Evolutionary conservation across 53 echinoderm and acorn worm species (phyloP).

Genomic region (Crossaster papposus): DNA sequence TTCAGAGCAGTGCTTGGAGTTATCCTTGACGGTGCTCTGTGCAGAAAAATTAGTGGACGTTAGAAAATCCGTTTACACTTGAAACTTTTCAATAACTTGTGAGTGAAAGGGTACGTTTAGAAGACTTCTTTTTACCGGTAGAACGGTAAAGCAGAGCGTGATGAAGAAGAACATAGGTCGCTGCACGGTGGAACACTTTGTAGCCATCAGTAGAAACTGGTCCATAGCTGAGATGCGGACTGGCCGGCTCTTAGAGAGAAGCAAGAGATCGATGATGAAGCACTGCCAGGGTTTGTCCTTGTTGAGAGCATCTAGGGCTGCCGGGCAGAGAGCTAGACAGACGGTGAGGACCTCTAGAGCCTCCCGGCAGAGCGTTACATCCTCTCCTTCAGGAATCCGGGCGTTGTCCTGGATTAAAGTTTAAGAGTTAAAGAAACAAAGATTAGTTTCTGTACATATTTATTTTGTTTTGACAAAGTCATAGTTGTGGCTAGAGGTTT

Average conservation of each 20-base stretch:
- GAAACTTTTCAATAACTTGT: no score
- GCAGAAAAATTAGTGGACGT: background rate
- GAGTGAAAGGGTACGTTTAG: no score
- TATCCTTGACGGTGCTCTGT: slow-evolving; percentile 94
- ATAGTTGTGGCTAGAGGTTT: no score
- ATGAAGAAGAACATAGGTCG: slow-evolving; percentile 90
- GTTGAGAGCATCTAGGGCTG: slow-evolving; percentile 93
- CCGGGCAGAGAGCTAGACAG: slow-evolving; percentile 92
- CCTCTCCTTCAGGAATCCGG: slow-evolving; percentile 78
- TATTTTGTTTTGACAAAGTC: no score
- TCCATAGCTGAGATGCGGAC: slow-evolving; percentile 89
- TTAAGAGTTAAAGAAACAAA: background rate
- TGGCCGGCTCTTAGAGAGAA: slow-evolving; percentile 88
- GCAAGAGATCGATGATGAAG: slow-evolving; percentile 89
- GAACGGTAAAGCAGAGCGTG: slow-evolving; percentile 93
- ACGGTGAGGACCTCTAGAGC: slow-evolving; percentile 91
- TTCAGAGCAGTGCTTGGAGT: slow-evolving; percentile 86
- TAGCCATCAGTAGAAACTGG: slow-evolving; percentile 95
- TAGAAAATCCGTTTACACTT: no score
- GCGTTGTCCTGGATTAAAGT: slow-evolving; percentile 64
- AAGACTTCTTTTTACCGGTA: slow-evolving; percentile 69
- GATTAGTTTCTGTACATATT: no score
- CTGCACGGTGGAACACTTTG: slow-evolving; percentile 89
- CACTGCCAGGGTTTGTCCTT: slow-evolving; percentile 98
- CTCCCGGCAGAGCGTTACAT: slow-evolving; percentile 86